Conservation (phyloP, 1,140 invertebrate species). For the Ptiloglossa arizonensis region DNA sequence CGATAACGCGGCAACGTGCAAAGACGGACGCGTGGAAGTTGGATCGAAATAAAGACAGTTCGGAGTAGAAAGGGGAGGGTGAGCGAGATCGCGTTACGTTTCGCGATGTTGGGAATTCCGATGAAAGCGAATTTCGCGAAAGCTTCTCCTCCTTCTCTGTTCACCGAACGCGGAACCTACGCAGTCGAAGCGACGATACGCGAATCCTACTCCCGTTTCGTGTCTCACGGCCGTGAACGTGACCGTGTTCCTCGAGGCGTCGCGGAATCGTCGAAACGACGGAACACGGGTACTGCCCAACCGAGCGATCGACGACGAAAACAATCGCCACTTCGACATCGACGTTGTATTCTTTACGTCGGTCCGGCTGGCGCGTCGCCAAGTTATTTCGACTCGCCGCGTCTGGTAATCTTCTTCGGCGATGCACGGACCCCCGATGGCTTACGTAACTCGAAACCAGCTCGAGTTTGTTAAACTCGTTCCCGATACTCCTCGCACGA, state of each 20-base stretch:
- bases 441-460: conserved; percentile 52
- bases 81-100: too few relatives aligned
- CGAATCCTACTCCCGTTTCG: background rate
- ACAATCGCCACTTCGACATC: conserved; percentile 12
- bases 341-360: conserved; percentile 31
- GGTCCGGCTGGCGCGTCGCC: conserved; percentile 39
- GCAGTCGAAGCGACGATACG: background rate
- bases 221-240: conserved; percentile 51
- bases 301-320: background rate
- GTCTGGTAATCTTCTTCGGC: conserved; percentile 40
- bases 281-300: too few relatives aligned
- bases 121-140: too few relatives aligned
- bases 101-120: too few relatives aligned
- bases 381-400: conserved; percentile 43
- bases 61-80: too few relatives aligned
- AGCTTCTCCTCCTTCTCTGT: too few relatives aligned
- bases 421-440: conserved; percentile 22
- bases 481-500: conserved; percentile 16
- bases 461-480: conserved; percentile 53
- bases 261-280: background rate
- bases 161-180: too few relatives aligned
- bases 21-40: too few relatives aligned
- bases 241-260: conserved; percentile 15
- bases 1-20: too few relatives aligned
- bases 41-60: too few relatives aligned